Evolutionary conservation across 2,888 invertebrate species (phyloP), one percentile per base, ranked within the genome.

Genomic region (Acronicta psi): DNA sequence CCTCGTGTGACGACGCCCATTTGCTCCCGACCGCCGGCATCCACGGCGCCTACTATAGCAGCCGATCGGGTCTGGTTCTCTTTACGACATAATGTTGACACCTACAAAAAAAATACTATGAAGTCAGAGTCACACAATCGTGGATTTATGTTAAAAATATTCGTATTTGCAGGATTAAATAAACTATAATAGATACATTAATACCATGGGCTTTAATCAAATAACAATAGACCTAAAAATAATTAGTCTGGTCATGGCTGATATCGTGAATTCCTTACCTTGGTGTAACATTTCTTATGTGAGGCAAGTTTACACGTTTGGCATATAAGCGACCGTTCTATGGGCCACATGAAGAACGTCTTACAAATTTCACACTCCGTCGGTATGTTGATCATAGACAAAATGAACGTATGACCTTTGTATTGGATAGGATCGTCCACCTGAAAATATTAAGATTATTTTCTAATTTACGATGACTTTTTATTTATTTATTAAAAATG

Each of bases 321-420:
- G 80, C 96, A 96, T 60, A 96, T 95, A 68, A 98, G 96, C 47
- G 98, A 98, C 56, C 98, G 95, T 88, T 99, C 99, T 65, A 98
- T 97, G 57, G 99, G 98, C 99, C 99, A 99, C 96, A 99, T 97
- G 89, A 99, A 97, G 92, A 98, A 97, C 2, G 97, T 97, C 81
- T 96, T 97, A 92, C 99, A 99, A 67, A 98, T 97, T 92, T 99
- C 99, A 90, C 99, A 99, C 77, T 98, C 98, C 5, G 99, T 99
- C 13, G 98, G 98, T 82, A 99, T 99, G 92, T 98, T 99, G 80
- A 99, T 98, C 90, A 98, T 98, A 47, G 98, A 98, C 79, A 97
- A 92, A 52, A 97, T 95, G 91, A 98, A 99, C 57, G 96, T 96
- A 86, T 99, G 99, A 29, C 97, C 98, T 71, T 96, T 95, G 89